Base-by-base conservation (phyloP, 2,888 invertebrate genomes). In the Perizoma flavofasciatum region DNA sequence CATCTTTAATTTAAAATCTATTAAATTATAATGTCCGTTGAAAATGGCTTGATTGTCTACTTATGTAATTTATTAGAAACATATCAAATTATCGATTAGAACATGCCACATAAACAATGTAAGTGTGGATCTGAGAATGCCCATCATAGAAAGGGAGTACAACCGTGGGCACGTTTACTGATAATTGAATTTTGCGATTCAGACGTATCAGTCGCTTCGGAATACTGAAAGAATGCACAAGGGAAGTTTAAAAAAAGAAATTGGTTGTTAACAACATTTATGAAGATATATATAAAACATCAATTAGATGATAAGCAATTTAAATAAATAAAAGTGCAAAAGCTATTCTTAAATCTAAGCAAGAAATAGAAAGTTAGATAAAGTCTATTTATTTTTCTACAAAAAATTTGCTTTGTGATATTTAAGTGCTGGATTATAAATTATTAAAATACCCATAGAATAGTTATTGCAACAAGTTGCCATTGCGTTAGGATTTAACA, bases 401-500 rank as follows among this genome's bases (percentile, higher is more conserved):
- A 48, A 32, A 45, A 8, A 49, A 32, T 49, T 0, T 5, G 6
- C 40, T 43, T 22, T 34, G 4, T 48, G 48, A 37, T 8, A 51
- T 10, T 9, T 47, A 47, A 49, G 48, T 65, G 63, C 58, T 54
- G n/a, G 59, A 35, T 48, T 63, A 66, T 76, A 78, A 78, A 75
- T 77, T 73, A 61, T 34, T 54, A 54, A 59, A 78, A 69, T 70
- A 79, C 86, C 86, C 86, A 66, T 67, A 67, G 59, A 47, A 64
- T 57, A 43, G 91, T 91, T 83, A 81, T 75, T 80, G 89, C 82
- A 89, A 92, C 91, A 88, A 90, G 89, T 80, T 77, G 89, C 74
- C 90, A 92, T 90, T 90, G 72, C 35, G 46, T 61, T 55, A 55
- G n/a, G 45, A 57, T 54, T 51, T 49, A 57, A 46, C 43, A 57